These are phyloP conservation scores for Leptoteleia sp. DNA, from an alignment of 1,140 invertebrate genomes.

Conservation along the genomic window DNA sequence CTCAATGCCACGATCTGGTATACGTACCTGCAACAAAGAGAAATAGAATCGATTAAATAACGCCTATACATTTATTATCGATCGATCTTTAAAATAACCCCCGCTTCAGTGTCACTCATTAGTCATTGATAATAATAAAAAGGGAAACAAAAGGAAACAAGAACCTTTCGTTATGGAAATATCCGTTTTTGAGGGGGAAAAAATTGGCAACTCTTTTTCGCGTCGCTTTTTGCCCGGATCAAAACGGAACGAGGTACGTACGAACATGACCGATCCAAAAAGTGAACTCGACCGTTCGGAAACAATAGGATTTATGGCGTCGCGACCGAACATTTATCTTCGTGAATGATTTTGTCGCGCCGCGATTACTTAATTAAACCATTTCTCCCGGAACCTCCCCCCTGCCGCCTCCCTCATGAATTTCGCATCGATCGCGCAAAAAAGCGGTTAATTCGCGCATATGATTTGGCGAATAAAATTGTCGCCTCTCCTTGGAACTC, in stretches of 20 bases:
- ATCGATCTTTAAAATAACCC: neutral
- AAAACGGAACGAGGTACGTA: neutral
- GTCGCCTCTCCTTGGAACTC: constrained; percentile 11
- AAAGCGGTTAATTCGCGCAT: constrained; percentile 47
- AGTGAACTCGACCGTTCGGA: neutral
- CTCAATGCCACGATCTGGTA: no score
- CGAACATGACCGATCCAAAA: neutral
- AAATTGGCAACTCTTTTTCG: constrained; percentile 1
- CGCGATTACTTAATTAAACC: constrained; percentile 39
- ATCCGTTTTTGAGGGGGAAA: neutral
- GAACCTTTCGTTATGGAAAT: neutral
- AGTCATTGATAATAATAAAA: neutral
- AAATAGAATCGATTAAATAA: constrained; percentile 6
- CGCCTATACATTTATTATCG: neutral
- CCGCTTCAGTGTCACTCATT: neutral
- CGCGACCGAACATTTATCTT: constrained; percentile 11
- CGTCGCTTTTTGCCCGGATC: neutral
- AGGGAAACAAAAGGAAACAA: no score
- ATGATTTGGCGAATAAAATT: constrained; percentile 34
- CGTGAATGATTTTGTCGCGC: constrained; percentile 11
- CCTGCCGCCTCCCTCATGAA: constrained; percentile 1
- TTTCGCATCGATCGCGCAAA: constrained; percentile 15
- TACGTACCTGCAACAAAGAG: constrained; percentile 34
- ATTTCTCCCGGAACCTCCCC: neutral
- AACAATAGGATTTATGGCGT: constrained; percentile 8